These are phyloP conservation scores for Orthonychiurus folsomi DNA, from an alignment of 2,888 invertebrate genomes.

Conservation along the genomic window DNA sequence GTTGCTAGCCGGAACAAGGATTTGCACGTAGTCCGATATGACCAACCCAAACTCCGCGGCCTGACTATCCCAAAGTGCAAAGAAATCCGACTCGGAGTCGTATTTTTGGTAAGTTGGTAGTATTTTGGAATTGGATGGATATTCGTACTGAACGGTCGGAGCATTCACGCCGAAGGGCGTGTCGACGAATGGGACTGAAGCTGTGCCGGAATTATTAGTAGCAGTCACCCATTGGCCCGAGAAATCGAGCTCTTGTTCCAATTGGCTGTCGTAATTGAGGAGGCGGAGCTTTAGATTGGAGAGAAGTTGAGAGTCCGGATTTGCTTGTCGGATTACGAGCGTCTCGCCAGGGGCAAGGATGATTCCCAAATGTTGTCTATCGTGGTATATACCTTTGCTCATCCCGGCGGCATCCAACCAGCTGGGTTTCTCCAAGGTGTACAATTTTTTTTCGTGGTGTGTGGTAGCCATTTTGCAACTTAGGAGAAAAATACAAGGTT, in stretches of 20 bases:
- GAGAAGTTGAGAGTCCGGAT: neutral
- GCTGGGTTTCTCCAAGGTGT: neutral
- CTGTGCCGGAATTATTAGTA: neutral
- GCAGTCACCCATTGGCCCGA: neutral
- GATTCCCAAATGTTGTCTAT: neutral
- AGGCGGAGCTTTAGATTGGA: neutral
- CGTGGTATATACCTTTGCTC: neutral
- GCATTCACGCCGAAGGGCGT: neutral
- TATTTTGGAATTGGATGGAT: neutral
- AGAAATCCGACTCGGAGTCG: neutral
- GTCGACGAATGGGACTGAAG: neutral
- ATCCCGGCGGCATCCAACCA: neutral
- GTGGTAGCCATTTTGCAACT: neutral
- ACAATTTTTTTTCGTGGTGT: neutral
- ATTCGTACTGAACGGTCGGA: neutral
- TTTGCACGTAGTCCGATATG: neutral
- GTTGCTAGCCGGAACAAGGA: neutral
- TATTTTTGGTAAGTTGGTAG: neutral
- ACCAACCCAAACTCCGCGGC: neutral
- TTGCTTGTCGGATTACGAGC: neutral
- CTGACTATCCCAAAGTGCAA: neutral
- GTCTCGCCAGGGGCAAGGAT: neutral
- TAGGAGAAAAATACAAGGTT: too few relatives aligned
- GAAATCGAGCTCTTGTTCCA: neutral
- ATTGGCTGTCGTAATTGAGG: neutral